These are phyloP conservation scores for Aramus guarauna DNA, from an alignment of 2,113 vertebrate species.

Conservation along the genomic window DNA sequence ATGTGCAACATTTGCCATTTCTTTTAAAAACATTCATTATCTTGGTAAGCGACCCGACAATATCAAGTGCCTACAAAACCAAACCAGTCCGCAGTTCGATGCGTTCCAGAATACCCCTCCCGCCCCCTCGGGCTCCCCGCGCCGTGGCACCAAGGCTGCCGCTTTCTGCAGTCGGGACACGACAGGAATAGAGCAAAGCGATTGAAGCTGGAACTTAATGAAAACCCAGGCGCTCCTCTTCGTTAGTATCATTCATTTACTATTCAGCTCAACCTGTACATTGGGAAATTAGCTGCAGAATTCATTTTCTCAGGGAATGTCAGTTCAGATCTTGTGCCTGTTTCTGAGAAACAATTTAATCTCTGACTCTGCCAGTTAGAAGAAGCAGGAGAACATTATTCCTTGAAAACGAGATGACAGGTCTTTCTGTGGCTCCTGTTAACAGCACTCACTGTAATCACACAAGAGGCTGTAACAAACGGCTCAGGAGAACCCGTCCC, in stretches of 20 bases:
- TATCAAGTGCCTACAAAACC: rapidly evolving
- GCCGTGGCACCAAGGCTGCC: background rate
- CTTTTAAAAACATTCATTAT: rapidly evolving
- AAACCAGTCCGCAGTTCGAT: rapidly evolving
- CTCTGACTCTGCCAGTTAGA: background rate
- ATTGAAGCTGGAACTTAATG: background rate
- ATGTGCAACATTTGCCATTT: rapidly evolving
- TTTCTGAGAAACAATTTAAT: background rate
- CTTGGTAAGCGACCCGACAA: background rate
- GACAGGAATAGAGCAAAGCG: background rate
- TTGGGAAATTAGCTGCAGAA: slow-evolving; percentile 10
- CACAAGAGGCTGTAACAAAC: background rate
- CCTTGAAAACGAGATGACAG: background rate
- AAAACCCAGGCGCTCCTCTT: background rate
- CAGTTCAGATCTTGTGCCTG: background rate
- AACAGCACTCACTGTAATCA: background rate
- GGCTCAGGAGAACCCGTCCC: rapidly evolving
- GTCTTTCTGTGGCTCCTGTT: rapidly evolving
- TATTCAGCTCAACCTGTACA: background rate
- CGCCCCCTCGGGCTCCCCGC: rapidly evolving
- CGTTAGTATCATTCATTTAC: background rate
- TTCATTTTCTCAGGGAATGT: background rate
- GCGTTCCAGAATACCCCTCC: rapidly evolving
- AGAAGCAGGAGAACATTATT: background rate
- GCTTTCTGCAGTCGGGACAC: background rate